Conservation (phyloP, 2,113 vertebrate species). For the Sisor rabdophorus region DNA sequence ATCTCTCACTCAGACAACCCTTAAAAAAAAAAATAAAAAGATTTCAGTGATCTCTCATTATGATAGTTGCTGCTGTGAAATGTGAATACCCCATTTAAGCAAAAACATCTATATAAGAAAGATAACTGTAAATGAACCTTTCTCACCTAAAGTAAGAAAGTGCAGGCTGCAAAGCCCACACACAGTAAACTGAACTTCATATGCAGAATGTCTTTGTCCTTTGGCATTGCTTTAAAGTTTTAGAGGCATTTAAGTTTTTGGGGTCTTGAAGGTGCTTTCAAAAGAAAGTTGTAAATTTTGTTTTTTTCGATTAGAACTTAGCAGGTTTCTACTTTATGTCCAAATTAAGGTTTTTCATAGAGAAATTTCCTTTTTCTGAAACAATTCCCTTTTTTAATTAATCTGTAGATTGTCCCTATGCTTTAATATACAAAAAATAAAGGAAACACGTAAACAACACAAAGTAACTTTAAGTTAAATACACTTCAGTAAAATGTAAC, state of each 20-base stretch:
- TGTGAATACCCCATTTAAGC: no score
- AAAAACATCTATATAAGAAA: slow-evolving; percentile 17
- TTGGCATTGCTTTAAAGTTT: slow-evolving; percentile 30
- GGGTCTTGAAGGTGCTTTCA: slow-evolving; percentile 27
- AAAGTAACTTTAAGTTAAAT: no score
- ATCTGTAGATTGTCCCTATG: no score
- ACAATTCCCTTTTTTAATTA: no score
- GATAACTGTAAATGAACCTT: slow-evolving; percentile 22
- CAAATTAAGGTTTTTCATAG: not conserved
- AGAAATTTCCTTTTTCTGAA: not conserved
- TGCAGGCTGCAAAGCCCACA: slow-evolving; percentile 13
- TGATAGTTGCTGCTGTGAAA: not conserved
- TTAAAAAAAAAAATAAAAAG: slow-evolving; percentile 31
- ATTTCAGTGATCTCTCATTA: slow-evolving; percentile 23
- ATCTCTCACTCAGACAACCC: slow-evolving; percentile 50
- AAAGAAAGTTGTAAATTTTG: slow-evolving; percentile 36
- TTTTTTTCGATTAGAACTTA: slow-evolving; percentile 12
- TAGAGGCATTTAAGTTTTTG: slow-evolving; percentile 2
- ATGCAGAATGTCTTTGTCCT: slow-evolving; percentile 22
- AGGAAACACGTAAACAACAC: no score
- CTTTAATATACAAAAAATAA: no score
- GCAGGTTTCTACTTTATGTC: slow-evolving; percentile 18
- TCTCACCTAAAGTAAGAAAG: slow-evolving; percentile 8
- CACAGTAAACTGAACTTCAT: slow-evolving; percentile 20
- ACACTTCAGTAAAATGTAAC: no score